phyloP scores from a whole-genome alignment of 2,797 vertebrate species.

The Falco concolor region DNA sequence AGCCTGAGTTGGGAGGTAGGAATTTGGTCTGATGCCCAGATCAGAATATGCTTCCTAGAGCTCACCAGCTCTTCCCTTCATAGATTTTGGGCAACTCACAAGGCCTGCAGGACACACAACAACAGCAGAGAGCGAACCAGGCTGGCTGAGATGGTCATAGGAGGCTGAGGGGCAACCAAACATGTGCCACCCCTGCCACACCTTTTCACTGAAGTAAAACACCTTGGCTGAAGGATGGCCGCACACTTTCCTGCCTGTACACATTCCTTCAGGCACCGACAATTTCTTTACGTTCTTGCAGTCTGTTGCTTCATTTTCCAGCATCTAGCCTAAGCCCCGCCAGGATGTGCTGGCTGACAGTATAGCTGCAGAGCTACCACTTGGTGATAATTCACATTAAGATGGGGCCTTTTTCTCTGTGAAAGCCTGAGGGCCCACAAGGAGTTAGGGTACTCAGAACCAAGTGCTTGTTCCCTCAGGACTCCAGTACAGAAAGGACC shows the following conservation, averaged over 20 bases:
- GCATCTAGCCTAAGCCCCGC: not conserved
- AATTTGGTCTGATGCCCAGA: not conserved
- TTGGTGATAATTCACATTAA: not conserved
- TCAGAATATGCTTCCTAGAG: not conserved
- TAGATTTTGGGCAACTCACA: not conserved
- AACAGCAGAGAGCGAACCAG: not conserved
- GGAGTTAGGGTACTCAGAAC: not conserved
- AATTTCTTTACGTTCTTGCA: not conserved
- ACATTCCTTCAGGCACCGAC: not conserved
- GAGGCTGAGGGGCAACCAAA: not conserved
- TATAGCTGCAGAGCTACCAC: not conserved
- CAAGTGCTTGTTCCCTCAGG: not conserved
- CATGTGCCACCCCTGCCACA: not conserved
- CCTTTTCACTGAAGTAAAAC: not conserved
- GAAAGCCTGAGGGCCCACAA: not conserved
- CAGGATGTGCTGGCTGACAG: rapidly evolving
- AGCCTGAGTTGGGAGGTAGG: not conserved
- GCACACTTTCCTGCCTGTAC: not conserved
- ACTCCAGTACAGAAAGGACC: not conserved
- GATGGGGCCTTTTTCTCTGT: not conserved
- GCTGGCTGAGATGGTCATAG: not conserved
- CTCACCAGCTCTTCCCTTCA: not conserved
- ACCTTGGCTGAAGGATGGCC: not conserved
- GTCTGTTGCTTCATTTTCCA: not conserved
- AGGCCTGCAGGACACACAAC: not conserved